Conservation (phyloP, 1,140 invertebrate species). For the Bombus haemorrhoidalis region DNA sequence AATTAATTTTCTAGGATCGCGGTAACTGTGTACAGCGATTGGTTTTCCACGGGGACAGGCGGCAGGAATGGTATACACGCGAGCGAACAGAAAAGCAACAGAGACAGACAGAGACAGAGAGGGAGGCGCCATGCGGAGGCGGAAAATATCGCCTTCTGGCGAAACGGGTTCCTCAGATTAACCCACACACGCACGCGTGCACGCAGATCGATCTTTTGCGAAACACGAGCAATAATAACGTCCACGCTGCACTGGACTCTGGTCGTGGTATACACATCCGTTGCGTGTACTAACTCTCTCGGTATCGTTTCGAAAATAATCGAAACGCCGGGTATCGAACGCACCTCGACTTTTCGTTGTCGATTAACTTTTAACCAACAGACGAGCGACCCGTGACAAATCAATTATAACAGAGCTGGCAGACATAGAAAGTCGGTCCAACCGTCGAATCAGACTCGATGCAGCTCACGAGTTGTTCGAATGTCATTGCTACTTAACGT, state of each 20-base stretch:
- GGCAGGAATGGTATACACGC: not conserved
- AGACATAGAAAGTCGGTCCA: slow-evolving; percentile 50
- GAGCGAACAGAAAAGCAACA: not conserved
- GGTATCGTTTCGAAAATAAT: slow-evolving; percentile 14
- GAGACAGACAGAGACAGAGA: slow-evolving; percentile 55
- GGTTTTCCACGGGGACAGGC: slow-evolving; percentile 13
- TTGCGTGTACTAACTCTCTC: slow-evolving; percentile 1
- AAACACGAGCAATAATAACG: slow-evolving; percentile 67
- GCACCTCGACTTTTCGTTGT: slow-evolving; percentile 55
- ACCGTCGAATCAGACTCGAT: slow-evolving; percentile 39
- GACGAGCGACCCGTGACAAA: slow-evolving; percentile 53
- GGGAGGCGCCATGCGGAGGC: slow-evolving; percentile 73
- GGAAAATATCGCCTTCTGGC: slow-evolving; percentile 72
- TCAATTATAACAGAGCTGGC: slow-evolving; percentile 53
- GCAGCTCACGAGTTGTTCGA: slow-evolving; percentile 1
- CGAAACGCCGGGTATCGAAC: not conserved
- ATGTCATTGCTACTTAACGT: slow-evolving; percentile 25
- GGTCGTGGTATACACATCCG: slow-evolving; percentile 24
- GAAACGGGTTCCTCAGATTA: slow-evolving; percentile 77
- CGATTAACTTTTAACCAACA: slow-evolving; percentile 56
- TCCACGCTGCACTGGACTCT: slow-evolving; percentile 46
- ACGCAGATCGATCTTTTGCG: slow-evolving; percentile 72
- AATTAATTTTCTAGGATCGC: slow-evolving; percentile 62
- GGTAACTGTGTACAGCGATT: slow-evolving; percentile 36
- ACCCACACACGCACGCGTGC: slow-evolving; percentile 69